Evolutionary conservation across 1,140 invertebrate species (phyloP), one percentile per base, ranked within the genome.

Genomic region (Drosophila sechellia): DNA sequence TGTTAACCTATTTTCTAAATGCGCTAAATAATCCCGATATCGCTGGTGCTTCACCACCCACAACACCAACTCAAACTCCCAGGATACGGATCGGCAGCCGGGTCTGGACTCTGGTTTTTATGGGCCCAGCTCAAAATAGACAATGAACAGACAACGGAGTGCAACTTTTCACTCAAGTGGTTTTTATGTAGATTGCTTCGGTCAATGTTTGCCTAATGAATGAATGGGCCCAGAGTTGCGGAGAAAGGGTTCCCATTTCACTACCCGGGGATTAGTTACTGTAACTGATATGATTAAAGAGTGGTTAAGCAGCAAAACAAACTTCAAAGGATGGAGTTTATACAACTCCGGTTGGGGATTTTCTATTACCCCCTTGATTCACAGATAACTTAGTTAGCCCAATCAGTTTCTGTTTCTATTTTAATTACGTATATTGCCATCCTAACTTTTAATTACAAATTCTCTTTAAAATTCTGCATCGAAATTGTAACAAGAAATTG

Each of bases 1-100:
- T 79, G 84, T 89, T 89, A 89, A 90, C 86, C 85, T 89, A 89
- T 89, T 89, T 89, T 77, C 68, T 78, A 74, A 89, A 77, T 81
- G 75, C 75, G 53, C 46, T 64, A 81, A 81, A 81, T 69, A 74
- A 81, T 68, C 61, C 74, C 53, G 45, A n/a, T 31, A 22, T 48
- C 22, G 46, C 46, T 25, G 12, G 12, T n/a, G 20, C 20, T 74
- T 59, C 42, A 43, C 8, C 40, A 3, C 25, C 22, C 40, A 56
- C n/a, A 17, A 25, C 1, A 20, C 54, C 20, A 6, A 13, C 58
- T 27, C 46, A 11, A 39, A 25, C 5, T 31, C 6, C 31, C 31
- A 31, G 31, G 31, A 31, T 31, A 31, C 31, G 31, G 31, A 31
- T 31, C 8, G 31, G 6, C 31, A 31, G 0, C 8, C 31, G 31